Evolutionary conservation across 2,113 vertebrate genomes (phyloP), one percentile per base, ranked within the genome.

Genomic region (Rhinolophus ferrumequinum): DNA sequence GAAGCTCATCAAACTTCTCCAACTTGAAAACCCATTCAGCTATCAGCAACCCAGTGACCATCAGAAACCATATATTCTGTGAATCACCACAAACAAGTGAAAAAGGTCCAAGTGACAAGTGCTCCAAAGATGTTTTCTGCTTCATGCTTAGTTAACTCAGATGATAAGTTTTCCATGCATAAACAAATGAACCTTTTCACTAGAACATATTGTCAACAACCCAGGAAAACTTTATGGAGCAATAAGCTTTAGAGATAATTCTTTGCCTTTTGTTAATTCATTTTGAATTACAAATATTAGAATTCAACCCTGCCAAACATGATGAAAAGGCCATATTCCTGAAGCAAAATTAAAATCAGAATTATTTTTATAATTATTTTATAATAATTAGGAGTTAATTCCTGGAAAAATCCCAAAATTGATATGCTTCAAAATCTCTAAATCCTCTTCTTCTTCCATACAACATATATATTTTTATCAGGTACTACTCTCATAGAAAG

Each of bases 141-240:
- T 97, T 94, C 79, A 97, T 87, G 93, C 95, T 96, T 97, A 96
- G 96, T 96, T 97, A 97, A 93, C 76, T 93, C 77, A 58, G 73
- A 93, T 96, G 85, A 88, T 97, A 95, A 90, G 76, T 86, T 77
- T 96, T 91, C 4, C 9, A 88, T 93, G 96, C 88, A 94, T 95
- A 96, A 94, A 93, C 85, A 96, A 93, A 83, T 88, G 85, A 96
- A 80, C 19, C 19, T 95, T 94, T 97, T 96, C 47, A 93, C 54
- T 19, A 92, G 86, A 97, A 94, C 79, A 95, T 76, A 87, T 91
- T 97, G 93, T 94, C 82, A 93, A 91, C 86, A 96, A 81, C 67
- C 11, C 58, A 79, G 88, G 81, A 90, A 95, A 96, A 95, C 62
- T 89, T 79, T 80, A 52, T 73, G 58, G 35, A 86, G 16, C 47